A percentile compares a stretch with the other conserved stretches of the same genome.
Evolutionary conservation across 2,113 vertebrate genomes (phyloP).

Genomic region (Paracanthobrama guichenoti): DNA sequence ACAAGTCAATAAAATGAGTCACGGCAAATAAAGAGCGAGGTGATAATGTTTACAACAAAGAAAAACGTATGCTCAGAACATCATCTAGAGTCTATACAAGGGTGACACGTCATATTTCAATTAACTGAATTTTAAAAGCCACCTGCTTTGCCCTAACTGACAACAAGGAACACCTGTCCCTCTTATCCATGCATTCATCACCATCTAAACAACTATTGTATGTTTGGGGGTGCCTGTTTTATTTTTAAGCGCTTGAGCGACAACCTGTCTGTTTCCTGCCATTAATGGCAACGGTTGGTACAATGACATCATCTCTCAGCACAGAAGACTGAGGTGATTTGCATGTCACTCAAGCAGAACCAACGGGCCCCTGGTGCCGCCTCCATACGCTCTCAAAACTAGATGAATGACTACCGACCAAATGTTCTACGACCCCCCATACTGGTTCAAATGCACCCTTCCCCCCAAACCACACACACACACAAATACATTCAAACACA

Average conservation of each 20-base stretch:
- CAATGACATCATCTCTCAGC: conserved; percentile 75
- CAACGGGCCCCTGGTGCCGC: conserved; percentile 26
- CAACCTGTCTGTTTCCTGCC: conserved; percentile 73
- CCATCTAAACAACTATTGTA: conserved; percentile 49
- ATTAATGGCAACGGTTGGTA: conserved; percentile 75
- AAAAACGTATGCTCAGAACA: conserved; percentile 36
- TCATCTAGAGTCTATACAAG: conserved; percentile 44
- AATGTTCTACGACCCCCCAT: conserved; percentile 47
- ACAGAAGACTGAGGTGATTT: conserved; percentile 49
- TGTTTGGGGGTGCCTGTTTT: conserved; percentile 56
- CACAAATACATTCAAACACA: conserved; percentile 6
- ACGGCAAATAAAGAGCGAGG: conserved; percentile 52
- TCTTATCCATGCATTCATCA: conserved; percentile 4
- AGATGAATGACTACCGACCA: conserved; percentile 39
- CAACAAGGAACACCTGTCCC: conserved; percentile 39
- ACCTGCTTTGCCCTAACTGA: conserved; percentile 45
- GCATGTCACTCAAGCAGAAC: conserved; percentile 51
- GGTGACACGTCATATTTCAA: conserved; percentile 39
- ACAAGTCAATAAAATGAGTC: conserved; percentile 54
- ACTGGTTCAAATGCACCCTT: conserved; percentile 20
- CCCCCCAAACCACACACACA: neutral
- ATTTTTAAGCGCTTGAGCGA: conserved; percentile 71
- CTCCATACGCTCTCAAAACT: conserved; percentile 42
- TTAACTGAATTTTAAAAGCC: conserved; percentile 33
- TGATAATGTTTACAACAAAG: conserved; percentile 51